These are phyloP conservation scores for Cirrhinus molitorella DNA, from an alignment of 2,797 vertebrate species.

Conservation along the genomic window DNA sequence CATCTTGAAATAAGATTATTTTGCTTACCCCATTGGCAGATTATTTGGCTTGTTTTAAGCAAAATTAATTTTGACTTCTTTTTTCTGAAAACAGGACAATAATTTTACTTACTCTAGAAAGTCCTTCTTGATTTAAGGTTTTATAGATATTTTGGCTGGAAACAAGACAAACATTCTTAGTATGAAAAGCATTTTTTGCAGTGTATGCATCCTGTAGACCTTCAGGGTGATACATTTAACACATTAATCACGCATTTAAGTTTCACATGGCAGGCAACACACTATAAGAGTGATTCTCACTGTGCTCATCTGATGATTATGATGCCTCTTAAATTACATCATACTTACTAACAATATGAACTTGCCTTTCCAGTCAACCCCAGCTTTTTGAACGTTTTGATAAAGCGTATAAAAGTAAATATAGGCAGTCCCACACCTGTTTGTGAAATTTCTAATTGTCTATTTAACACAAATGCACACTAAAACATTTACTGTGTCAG, in stretches of 20 bases:
- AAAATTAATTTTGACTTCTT: too few relatives aligned
- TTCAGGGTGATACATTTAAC: too few relatives aligned
- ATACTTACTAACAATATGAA: background rate
- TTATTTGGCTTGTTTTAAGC: too few relatives aligned
- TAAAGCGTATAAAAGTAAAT: conserved; percentile 58
- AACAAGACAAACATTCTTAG: too few relatives aligned
- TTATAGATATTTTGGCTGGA: too few relatives aligned
- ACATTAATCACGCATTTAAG: conserved; percentile 33
- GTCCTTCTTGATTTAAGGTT: too few relatives aligned
- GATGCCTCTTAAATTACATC: background rate
- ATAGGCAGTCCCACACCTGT: conserved; percentile 25
- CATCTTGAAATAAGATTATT: too few relatives aligned
- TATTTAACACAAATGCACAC: background rate
- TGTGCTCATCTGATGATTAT: background rate
- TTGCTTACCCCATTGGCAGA: too few relatives aligned
- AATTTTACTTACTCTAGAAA: too few relatives aligned
- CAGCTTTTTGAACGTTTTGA: background rate
- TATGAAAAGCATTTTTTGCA: too few relatives aligned
- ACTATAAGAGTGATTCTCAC: background rate
- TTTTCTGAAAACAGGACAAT: too few relatives aligned
- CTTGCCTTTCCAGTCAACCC: background rate
- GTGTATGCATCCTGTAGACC: too few relatives aligned
- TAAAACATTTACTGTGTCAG: background rate
- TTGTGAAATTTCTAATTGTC: conserved; percentile 17
- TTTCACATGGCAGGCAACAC: conserved; percentile 37